A percentile compares a stretch with the other conserved stretches of the same genome.
Conservation (phyloP, 2,888 invertebrate species). For the Drosophila seclusa region DNA sequence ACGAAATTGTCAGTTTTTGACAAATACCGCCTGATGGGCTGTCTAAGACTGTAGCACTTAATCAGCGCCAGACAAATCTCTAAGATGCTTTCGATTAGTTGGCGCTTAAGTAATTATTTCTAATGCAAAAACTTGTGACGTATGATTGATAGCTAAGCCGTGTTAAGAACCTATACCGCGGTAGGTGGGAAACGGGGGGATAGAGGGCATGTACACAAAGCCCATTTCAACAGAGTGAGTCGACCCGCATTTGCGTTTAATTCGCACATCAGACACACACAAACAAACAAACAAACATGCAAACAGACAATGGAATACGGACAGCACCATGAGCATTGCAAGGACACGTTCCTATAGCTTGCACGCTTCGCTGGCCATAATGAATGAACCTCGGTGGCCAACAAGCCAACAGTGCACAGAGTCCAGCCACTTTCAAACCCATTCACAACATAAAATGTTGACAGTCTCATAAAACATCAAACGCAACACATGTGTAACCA, state of each 20-base stretch:
- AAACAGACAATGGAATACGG: not conserved
- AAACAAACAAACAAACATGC: not conserved
- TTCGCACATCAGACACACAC: not conserved
- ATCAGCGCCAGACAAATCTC: slow-evolving; percentile 67
- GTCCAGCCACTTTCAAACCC: slow-evolving; percentile 18
- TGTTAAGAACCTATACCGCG: slow-evolving; percentile 16
- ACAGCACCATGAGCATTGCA: slow-evolving; percentile 24
- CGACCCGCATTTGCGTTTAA: slow-evolving; percentile 6
- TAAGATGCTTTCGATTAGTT: slow-evolving; percentile 71
- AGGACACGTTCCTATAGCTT: slow-evolving; percentile 48
- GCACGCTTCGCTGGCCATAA: slow-evolving; percentile 58
- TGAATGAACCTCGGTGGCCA: slow-evolving; percentile 46
- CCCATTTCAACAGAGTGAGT: slow-evolving; percentile 18
- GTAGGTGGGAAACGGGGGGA: not conserved
- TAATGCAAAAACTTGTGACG: slow-evolving; percentile 51
- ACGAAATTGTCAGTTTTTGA: slow-evolving; percentile 50
- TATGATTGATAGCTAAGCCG: slow-evolving; percentile 52
- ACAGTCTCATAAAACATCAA: slow-evolving; percentile 76
- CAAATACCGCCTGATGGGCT: slow-evolving; percentile 61
- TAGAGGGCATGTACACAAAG: not conserved
- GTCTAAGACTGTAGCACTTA: slow-evolving; percentile 60
- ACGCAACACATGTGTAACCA: slow-evolving; percentile 63
- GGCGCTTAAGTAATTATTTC: slow-evolving; percentile 70
- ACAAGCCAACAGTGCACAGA: slow-evolving; percentile 36
- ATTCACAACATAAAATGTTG: slow-evolving; percentile 68